Evolutionary conservation across 2,797 vertebrate species (phyloP).

Genomic region (Pangasius larnaudii): DNA sequence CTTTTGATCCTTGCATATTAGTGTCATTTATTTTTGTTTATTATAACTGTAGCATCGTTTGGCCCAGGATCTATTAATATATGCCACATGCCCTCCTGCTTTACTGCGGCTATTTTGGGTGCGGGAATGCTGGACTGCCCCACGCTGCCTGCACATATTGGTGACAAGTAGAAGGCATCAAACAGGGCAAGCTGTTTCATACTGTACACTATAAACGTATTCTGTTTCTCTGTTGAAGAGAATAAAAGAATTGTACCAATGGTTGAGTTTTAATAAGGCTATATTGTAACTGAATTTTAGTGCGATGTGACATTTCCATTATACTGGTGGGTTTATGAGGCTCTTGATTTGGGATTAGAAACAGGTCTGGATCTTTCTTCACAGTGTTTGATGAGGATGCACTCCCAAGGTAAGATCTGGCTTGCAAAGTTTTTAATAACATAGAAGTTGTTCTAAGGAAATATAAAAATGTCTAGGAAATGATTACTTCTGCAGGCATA

Average conservation of each 20-base stretch:
- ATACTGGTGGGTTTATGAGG: not conserved
- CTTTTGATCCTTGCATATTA: not conserved
- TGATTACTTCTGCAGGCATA: not conserved
- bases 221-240: not conserved
- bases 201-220: not conserved
- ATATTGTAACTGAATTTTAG: not conserved
- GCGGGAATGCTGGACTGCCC: conserved; percentile 52
- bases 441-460: not conserved
- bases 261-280: not conserved
- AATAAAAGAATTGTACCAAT: not conserved
- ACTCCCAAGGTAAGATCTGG: conserved; percentile 50
- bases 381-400: conserved; percentile 41
- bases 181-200: conserved; percentile 8
- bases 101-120: conserved; percentile 72
- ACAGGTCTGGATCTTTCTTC: not conserved
- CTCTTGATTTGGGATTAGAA: conserved; percentile 7
- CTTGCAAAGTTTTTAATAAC: not conserved
- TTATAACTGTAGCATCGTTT: conserved; percentile 66
- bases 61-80: conserved; percentile 73
- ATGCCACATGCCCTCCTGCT: conserved; percentile 44
- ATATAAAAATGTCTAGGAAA: not conserved
- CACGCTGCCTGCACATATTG: conserved; percentile 36
- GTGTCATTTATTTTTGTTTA: not conserved
- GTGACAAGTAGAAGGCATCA: conserved; percentile 7
- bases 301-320: not conserved